Base-by-base conservation (phyloP, 2,888 invertebrate species). In the Terebella lapidaria region DNA sequence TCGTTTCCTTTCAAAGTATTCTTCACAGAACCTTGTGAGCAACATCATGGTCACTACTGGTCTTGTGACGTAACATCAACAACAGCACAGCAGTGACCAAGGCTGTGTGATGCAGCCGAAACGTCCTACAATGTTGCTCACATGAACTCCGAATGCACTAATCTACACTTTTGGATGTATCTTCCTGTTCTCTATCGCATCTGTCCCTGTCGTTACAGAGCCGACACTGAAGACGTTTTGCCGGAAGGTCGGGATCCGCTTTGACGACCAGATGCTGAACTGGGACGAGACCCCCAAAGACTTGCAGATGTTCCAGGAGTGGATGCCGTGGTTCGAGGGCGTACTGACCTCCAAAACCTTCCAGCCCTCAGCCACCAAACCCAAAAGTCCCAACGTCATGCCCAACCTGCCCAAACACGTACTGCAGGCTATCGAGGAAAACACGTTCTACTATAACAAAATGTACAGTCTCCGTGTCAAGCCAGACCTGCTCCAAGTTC, bases 241-340 rank as follows among this genome's bases (percentile, higher is more conserved):
- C 61, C 53, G 58, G 22, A 63, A 64, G 51, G 61, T 64, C 10
- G 70, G 69, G 25, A 62, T 71, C 22, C 24, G 45, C 10, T 71
- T 65, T 59, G 64, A 70, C 52, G 63, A 65, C 15, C 35, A 57
- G n/a, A 71, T 71, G 71, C 30, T 71, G 57, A 67, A 70, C 60
- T 71, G 71, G 71, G 68, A 70, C 18, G 67, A 70, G 35, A 61
- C 59, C 15, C 65, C 68, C 2, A 54, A 57, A 46, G 62, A 69
- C 56, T 53, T 67, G 65, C 45, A 55, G 20, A 58, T 70, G 4
- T 70, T 70, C 62, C 56, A 68, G 59, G 70, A 69, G 28, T 70
- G 70, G 70, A 67, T 69, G 67, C 70, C 70, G 1, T 70, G 70
- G 70, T 70, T 70, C 49, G 70, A 70, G 45, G 70, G 70, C 10